Conservation (phyloP, 2,797 vertebrate species). For the Amblyopsis hoosieri region DNA sequence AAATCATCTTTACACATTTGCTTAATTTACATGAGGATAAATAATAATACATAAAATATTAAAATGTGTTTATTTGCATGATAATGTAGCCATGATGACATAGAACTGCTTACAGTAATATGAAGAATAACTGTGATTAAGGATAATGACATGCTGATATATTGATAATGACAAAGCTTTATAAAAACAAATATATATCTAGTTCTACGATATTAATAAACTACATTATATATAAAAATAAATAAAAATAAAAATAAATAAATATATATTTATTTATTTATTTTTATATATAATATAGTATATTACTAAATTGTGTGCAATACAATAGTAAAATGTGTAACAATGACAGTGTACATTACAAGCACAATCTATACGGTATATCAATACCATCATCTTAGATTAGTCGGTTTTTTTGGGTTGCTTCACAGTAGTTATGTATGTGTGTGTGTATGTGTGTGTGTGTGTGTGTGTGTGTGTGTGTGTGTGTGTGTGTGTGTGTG, state of each 20-base stretch:
- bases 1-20: constrained; percentile 32
- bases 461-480: background rate
- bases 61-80: background rate
- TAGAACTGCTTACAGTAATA: background rate
- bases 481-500: constrained; percentile 15
- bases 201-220: too few species aligned
- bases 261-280: too few species aligned
- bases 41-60: background rate
- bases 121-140: too few species aligned
- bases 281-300: too few species aligned
- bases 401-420: background rate
- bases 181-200: too few species aligned
- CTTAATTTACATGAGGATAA: background rate
- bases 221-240: too few species aligned
- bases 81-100: background rate
- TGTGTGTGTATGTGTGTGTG: constrained; percentile 1
- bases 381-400: background rate
- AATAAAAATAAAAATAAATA: too few species aligned
- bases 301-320: too few species aligned
- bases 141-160: too few species aligned
- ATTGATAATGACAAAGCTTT: too few species aligned
- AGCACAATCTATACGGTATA: background rate
- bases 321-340: too few species aligned
- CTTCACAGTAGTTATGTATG: background rate
- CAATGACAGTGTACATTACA: too few species aligned